phyloP scores from a whole-genome alignment of 2,113 vertebrate genomes.

The Picathartes gymnocephalus region DNA sequence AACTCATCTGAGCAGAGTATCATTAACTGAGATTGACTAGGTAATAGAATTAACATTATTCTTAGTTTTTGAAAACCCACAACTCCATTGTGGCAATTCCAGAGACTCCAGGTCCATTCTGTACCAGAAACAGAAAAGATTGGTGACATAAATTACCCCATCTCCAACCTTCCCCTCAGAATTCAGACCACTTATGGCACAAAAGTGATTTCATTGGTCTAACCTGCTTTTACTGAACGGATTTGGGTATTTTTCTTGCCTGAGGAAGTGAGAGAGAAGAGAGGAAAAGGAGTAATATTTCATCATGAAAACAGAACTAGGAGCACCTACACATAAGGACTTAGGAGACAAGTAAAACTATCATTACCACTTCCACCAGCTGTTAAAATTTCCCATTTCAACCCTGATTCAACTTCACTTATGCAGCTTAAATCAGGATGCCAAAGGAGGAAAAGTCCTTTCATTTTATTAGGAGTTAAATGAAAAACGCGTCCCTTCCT shows the following conservation, averaged over 20 bases:
- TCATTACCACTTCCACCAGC: background rate
- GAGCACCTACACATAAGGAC: background rate
- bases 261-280: background rate
- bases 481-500: background rate
- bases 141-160: background rate
- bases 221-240: background rate
- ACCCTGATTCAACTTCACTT: background rate
- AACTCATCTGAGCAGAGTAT: background rate
- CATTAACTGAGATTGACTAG: background rate
- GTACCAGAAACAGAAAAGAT: background rate
- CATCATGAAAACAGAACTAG: background rate
- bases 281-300: background rate
- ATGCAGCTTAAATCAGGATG: background rate
- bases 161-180: background rate
- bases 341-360: background rate
- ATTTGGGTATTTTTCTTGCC: background rate
- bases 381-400: background rate
- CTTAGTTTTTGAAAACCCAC: background rate
- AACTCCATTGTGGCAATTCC: background rate
- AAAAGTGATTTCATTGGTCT: background rate
- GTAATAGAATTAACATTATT: background rate
- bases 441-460: background rate
- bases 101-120: background rate
- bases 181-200: background rate
- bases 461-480: slow-evolving; percentile 5